phyloP scores from a whole-genome alignment of 2,797 vertebrate species.

The Pangasius krempfi region DNA sequence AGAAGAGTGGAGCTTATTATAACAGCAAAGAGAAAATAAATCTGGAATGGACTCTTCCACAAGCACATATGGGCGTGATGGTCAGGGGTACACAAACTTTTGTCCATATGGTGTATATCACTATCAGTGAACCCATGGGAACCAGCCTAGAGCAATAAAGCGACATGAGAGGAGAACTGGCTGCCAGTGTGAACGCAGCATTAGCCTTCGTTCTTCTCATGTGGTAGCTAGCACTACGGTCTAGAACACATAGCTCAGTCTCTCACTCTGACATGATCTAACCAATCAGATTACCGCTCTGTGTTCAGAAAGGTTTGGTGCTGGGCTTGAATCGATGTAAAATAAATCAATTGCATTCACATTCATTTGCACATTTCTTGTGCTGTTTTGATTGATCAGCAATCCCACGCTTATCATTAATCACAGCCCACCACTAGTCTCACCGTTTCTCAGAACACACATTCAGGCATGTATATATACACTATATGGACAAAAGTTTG shows the following conservation, averaged over 20 bases:
- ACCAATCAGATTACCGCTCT: conserved; percentile 3
- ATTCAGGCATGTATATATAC: neutral
- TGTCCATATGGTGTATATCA: neutral
- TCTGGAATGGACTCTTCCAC: no score
- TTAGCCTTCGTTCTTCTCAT: neutral
- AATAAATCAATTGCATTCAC: neutral
- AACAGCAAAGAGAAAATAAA: neutral
- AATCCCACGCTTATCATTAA: neutral
- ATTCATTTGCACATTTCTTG: neutral
- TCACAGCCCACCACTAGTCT: neutral
- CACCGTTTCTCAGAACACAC: neutral
- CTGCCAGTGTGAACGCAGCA: neutral
- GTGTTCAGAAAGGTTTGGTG: neutral
- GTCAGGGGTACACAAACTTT: neutral
- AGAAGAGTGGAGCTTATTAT: neutral
- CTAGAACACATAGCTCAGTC: neutral
- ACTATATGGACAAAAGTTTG: no score
- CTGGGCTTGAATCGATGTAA: neutral
- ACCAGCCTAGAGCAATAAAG: neutral
- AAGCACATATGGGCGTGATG: neutral
- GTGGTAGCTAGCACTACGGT: neutral
- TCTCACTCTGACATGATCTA: neutral
- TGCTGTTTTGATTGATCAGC: neutral
- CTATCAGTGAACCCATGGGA: neutral
- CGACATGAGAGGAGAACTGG: neutral